phyloP scores from a whole-genome alignment of 1,140 invertebrate species.

The Pseudomyrmex gracilis region DNA sequence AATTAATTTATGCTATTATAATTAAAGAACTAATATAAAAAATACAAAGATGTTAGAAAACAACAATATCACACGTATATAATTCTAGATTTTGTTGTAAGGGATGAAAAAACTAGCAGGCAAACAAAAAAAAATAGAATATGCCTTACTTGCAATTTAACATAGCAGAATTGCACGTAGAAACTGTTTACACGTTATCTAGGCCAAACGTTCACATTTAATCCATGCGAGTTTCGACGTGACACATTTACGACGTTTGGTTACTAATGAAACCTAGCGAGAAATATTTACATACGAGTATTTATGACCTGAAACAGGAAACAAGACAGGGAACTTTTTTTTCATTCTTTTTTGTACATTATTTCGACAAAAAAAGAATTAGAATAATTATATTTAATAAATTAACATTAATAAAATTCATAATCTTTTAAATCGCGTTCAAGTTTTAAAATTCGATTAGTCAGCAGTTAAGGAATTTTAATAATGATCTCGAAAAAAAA shows the following conservation, averaged over 20 bases:
- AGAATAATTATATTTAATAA: no score
- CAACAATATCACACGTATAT: no score
- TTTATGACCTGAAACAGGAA: background rate
- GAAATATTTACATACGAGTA: slow-evolving; percentile 28
- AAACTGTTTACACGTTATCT: slow-evolving; percentile 60
- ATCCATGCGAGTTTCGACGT: slow-evolving; percentile 42
- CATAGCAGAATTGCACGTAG: background rate
- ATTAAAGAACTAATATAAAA: no score
- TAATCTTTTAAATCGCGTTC: no score
- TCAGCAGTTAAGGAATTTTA: no score
- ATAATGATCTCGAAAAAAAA: no score
- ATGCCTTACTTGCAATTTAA: background rate
- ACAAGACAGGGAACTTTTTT: background rate
- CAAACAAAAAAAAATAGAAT: background rate
- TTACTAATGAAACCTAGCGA: background rate
- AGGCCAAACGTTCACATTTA: slow-evolving; percentile 33
- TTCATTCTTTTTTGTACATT: background rate
- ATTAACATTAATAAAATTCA: no score
- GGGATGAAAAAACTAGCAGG: no score
- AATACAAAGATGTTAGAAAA: no score
- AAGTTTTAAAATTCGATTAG: no score
- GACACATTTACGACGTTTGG: slow-evolving; percentile 60
- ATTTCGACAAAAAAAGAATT: background rate
- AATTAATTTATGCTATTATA: no score
- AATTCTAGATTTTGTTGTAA: no score